phyloP scores from a whole-genome alignment of 2,888 invertebrate species.

The Cenopis cana region DNA sequence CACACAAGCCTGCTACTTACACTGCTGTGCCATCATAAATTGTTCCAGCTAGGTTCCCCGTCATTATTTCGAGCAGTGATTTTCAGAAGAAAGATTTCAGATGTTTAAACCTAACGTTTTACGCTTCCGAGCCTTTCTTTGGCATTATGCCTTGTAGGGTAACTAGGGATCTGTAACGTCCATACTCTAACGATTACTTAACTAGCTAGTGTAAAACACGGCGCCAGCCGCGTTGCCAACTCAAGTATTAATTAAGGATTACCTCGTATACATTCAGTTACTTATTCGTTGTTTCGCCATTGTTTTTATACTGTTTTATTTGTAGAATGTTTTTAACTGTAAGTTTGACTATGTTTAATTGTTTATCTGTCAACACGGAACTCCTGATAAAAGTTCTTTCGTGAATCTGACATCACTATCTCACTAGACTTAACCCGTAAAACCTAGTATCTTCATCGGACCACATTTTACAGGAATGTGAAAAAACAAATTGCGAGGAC shows the following conservation, averaged over 20 bases:
- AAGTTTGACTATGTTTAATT: conserved; percentile 16
- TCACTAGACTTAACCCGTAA: too few species aligned
- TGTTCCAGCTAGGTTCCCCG: too few species aligned
- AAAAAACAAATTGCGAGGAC: too few species aligned
- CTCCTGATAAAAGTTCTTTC: neutral
- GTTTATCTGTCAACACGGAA: neutral
- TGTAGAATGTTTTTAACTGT: conserved; percentile 23
- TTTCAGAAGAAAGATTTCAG: too few species aligned
- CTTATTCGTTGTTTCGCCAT: conserved; percentile 17
- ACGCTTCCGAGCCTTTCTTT: conserved; percentile 6
- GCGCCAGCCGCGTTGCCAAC: conserved; percentile 17
- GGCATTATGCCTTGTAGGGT: conserved; percentile 28
- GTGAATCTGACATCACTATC: neutral
- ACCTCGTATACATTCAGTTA: conserved; percentile 24
- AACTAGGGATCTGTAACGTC: conserved; percentile 36
- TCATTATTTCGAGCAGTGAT: too few species aligned
- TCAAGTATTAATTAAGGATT: conserved; percentile 41
- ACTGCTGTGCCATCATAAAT: too few species aligned
- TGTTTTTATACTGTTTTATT: conserved; percentile 37
- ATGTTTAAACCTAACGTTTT: neutral
- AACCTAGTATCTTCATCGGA: too few species aligned
- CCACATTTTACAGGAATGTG: too few species aligned
- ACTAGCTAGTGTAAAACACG: neutral
- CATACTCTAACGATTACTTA: conserved; percentile 32
- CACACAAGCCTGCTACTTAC: too few species aligned